These are phyloP conservation scores for Chironomus tepperi DNA, from an alignment of 1,140 invertebrate species.

Conservation along the genomic window DNA sequence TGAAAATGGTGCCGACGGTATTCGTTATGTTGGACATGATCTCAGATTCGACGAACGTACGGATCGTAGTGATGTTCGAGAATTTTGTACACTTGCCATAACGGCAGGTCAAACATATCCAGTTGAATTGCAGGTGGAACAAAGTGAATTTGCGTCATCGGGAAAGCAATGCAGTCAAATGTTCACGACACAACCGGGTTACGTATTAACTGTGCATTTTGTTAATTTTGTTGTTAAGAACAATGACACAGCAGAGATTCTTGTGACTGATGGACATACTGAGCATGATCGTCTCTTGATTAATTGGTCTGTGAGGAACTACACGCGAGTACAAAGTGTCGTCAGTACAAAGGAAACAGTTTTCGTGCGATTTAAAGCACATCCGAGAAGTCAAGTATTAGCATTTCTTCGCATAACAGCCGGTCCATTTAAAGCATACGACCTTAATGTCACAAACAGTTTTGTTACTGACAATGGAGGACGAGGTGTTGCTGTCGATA, in stretches of 20 bases:
- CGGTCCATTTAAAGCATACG: conserved; percentile 70
- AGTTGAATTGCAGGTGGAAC: conserved; percentile 63
- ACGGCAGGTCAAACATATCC: conserved; percentile 76
- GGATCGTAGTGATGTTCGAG: conserved; percentile 62
- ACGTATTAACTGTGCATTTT: conserved; percentile 75
- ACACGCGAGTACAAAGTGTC: conserved; percentile 74
- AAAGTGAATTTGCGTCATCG: conserved; percentile 57
- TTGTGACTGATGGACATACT: conserved; percentile 69
- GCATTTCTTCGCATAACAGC: conserved; percentile 69
- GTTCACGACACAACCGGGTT: conserved; percentile 65
- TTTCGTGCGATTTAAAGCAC: conserved; percentile 62
- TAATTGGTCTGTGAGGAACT: conserved; percentile 60
- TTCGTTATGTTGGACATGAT: conserved; percentile 76
- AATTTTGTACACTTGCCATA: conserved; percentile 74
- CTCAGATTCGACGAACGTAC: conserved; percentile 57
- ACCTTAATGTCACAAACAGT: conserved; percentile 78
- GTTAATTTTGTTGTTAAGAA: conserved; percentile 62
- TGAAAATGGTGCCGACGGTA: conserved; percentile 77
- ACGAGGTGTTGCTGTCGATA: conserved; percentile 80
- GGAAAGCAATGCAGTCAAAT: conserved; percentile 63
- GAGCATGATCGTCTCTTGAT: conserved; percentile 58
- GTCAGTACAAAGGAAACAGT: conserved; percentile 67
- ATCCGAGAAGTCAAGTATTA: conserved; percentile 56
- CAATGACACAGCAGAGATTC: conserved; percentile 62
- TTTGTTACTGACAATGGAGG: conserved; percentile 84